Percentiles rank a stretch among this genome's conserved stretches.
These are phyloP conservation scores for Syngnathus typhle DNA, from an alignment of 2,113 vertebrate species.

Conservation along the genomic window DNA sequence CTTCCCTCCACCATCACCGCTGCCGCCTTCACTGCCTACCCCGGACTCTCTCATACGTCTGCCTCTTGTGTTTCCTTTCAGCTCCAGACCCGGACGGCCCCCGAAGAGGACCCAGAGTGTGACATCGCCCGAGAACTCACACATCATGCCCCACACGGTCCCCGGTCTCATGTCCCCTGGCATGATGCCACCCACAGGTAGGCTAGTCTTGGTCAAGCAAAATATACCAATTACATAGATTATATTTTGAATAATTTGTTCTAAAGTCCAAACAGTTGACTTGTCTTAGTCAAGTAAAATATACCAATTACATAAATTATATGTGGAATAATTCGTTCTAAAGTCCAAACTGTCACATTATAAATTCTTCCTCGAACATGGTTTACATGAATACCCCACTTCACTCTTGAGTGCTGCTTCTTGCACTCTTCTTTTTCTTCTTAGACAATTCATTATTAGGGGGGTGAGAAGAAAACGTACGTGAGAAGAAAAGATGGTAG, in stretches of 20 bases:
- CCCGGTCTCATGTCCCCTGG: constrained; percentile 98
- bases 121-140: constrained; percentile 94
- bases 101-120: constrained; percentile 98
- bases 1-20: constrained; percentile 43
- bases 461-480: no score
- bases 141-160: constrained; percentile 98
- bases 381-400: background rate
- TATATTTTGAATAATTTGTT: background rate
- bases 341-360: background rate
- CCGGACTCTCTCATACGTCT: constrained; percentile 19
- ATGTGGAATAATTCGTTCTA: background rate
- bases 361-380: background rate
- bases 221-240: background rate
- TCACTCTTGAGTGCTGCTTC: no score
- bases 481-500: no score
- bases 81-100: constrained; percentile 98
- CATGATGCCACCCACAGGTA: constrained; percentile 99
- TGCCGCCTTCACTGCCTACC: constrained; percentile 27
- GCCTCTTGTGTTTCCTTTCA: constrained; percentile 56
- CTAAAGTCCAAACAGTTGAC: constrained; percentile 58
- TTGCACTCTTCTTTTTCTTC: no score
- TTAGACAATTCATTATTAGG: no score
- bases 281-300: background rate
- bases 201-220: background rate
- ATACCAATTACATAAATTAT: background rate